Evolutionary conservation across 2,113 vertebrate genomes (phyloP).

Genomic region (Zosterops hypoxanthus): DNA sequence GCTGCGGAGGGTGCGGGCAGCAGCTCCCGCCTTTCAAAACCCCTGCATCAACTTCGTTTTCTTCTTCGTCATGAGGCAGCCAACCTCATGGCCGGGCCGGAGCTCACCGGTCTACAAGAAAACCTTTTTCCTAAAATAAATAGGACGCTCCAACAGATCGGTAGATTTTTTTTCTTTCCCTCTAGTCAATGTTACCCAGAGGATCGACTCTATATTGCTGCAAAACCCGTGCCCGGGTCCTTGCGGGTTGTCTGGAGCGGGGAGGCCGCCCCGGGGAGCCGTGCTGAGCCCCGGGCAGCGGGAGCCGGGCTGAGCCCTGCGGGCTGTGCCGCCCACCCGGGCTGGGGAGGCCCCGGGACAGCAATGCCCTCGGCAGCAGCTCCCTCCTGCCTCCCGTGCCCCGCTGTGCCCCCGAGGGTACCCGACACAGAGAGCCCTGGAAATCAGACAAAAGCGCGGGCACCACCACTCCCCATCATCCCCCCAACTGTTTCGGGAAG

Average conservation of each 20-base stretch:
- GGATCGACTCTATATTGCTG: neutral
- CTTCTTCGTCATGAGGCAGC: neutral
- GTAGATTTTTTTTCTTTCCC: neutral
- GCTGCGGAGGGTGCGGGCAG: neutral
- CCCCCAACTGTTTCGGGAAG: neutral
- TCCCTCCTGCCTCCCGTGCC: neutral
- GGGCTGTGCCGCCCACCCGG: neutral
- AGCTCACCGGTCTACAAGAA: neutral
- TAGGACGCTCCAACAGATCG: neutral
- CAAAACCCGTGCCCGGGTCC: neutral
- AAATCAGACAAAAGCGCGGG: neutral
- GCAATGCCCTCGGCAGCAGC: neutral
- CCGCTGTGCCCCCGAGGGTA: neutral
- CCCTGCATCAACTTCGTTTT: neutral
- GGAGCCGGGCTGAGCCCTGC: neutral
- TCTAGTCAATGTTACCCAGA: neutral
- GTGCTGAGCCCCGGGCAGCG: neutral
- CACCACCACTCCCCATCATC: accelerated
- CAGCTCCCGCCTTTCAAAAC: neutral
- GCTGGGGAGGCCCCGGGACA: no score
- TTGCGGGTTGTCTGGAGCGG: neutral
- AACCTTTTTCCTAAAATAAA: neutral
- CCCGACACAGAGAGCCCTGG: neutral
- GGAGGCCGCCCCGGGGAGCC: neutral
- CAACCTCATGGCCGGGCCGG: neutral